These are phyloP conservation scores for Pristionchus japonicus DNA, from an alignment of 2,888 invertebrate genomes.

Conservation along the genomic window DNA sequence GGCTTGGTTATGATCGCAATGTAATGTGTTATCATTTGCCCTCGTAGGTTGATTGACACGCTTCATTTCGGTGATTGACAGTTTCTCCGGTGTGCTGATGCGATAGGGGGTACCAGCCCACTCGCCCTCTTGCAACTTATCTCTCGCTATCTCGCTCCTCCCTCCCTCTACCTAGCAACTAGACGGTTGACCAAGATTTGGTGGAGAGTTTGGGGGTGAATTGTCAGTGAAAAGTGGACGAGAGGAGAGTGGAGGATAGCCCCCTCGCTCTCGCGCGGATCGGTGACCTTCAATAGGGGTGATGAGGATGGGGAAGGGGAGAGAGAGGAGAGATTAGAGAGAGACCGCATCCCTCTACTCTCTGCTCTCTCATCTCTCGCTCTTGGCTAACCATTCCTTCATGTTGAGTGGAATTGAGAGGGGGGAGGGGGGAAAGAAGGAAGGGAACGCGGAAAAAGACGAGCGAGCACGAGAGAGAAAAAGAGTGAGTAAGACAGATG, in stretches of 20 bases:
- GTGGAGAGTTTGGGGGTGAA: conserved; percentile 14
- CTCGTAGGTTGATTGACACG: neutral
- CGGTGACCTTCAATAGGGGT: conserved; percentile 8
- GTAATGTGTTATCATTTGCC: neutral
- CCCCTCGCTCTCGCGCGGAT: neutral
- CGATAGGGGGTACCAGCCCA: neutral
- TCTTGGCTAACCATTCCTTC: conserved; percentile 15
- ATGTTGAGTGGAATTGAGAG: conserved; percentile 31
- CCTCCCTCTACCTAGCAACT: neutral
- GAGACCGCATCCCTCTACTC: neutral
- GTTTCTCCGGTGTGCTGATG: neutral
- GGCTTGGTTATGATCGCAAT: neutral
- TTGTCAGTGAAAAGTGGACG: conserved; percentile 12
- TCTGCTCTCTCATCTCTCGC: neutral
- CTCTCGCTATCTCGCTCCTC: conserved; percentile 15
- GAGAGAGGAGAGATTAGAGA: neutral
- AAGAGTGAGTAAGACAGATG: conserved; percentile 12
- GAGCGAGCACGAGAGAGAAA: too few relatives aligned
- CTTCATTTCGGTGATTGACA: conserved; percentile 8
- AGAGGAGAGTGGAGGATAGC: neutral
- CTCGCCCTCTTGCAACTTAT: conserved; percentile 13
- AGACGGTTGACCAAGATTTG: conserved; percentile 12
- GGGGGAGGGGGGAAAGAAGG: neutral
- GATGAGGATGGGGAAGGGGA: neutral
- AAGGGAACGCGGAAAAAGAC: neutral